Evolutionary conservation across 2,113 vertebrate genomes (phyloP), one percentile per base, ranked within the genome.

Genomic region (Ammodytes marinus): DNA sequence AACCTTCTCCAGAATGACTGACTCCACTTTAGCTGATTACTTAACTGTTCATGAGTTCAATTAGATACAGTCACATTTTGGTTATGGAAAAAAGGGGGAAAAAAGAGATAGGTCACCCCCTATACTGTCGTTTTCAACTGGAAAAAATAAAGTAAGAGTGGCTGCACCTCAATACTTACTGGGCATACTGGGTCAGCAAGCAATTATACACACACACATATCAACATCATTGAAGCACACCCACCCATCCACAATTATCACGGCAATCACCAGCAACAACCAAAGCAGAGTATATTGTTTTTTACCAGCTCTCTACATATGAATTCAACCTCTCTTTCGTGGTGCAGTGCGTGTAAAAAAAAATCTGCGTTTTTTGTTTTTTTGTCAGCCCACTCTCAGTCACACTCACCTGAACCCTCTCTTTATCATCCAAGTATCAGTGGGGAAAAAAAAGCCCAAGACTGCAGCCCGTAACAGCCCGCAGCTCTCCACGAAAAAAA

Each of bases 71-170:
- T 49, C 0, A 6, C 5, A 55, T 27, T 27, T 27, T 27, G 73
- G 43, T 27, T 19, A 35, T 12, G 15, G 40, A 58, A 54, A 74
- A 27, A 27, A 27, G 27, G 27, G 27, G 27, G 27, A 27, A 27
- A 27, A 27, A 27, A 27, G 27, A 27, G 27, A 27, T 27, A 65
- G 70, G 37, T 47, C 40, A 17, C 46, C 54, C 54, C 40, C 60
- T 27, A 27, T 27, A 37, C 58, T 54, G 60, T 74, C 75, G 69
- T 58, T 80, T 78, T 84, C 12, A 27, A 50, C 49, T 58, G 46
- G 55, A 57, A 84, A 84, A 73, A 83, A 86, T 85, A 87, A 89
- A 85, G 86, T 79, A 89, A 81, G 57, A 88, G 75, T 47, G 69
- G 64, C 50, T 27, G 35, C 40, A 69, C 54, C 80, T 60, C 78